A percentile compares a stretch with the other conserved stretches of the same genome.
These are phyloP conservation scores for Haemorhous mexicanus DNA, from an alignment of 2,113 vertebrate species.

Conservation along the genomic window DNA sequence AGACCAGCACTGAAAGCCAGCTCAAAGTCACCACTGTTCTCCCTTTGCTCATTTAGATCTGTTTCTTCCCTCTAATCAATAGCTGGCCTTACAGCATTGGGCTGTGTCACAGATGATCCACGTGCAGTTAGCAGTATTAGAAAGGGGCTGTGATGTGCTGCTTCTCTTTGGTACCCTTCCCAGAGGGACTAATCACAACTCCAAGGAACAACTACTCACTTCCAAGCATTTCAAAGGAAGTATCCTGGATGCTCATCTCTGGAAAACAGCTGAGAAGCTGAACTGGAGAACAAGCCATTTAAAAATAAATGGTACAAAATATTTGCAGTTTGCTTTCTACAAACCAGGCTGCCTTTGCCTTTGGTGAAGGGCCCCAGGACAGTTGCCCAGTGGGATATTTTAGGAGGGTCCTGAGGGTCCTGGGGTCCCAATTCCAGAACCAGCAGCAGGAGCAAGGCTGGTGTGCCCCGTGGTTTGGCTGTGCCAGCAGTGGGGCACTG, in stretches of 20 bases:
- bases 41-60: background rate
- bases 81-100: background rate
- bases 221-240: background rate
- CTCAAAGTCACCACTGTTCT: background rate
- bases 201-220: background rate
- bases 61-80: background rate
- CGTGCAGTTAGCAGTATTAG: background rate
- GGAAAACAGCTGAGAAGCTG: background rate
- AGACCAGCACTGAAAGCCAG: background rate
- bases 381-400: background rate
- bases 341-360: background rate
- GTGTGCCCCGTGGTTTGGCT: background rate
- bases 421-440: background rate
- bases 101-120: background rate
- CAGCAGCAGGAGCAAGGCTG: background rate
- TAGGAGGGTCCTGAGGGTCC: background rate
- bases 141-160: background rate
- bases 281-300: background rate
- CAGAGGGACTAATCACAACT: background rate
- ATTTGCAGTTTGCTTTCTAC: background rate
- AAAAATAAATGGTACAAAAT: background rate
- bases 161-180: background rate
- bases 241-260: background rate
- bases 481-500: background rate
- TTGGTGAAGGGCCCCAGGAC: background rate